These are phyloP conservation scores for Catocala nupta DNA, from an alignment of 2,888 invertebrate genomes.

Conservation along the genomic window DNA sequence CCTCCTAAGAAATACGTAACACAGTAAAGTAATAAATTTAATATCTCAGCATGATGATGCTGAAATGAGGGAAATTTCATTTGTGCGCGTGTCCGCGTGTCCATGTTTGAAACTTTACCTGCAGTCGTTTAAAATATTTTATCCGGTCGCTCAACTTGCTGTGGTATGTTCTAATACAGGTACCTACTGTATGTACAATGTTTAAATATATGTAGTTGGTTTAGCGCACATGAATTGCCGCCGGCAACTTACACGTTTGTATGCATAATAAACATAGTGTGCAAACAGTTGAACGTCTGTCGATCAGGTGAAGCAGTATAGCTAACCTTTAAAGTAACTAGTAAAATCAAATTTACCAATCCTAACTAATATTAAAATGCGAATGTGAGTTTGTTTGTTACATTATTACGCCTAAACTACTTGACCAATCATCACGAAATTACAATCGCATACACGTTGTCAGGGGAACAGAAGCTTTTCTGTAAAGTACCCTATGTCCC, in stretches of 20 bases:
- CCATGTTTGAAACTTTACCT: constrained; percentile 4
- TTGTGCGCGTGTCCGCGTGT: no score
- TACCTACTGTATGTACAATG: background rate
- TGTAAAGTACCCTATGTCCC: no score
- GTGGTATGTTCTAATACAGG: background rate
- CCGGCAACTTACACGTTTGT: background rate
- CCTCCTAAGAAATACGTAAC: no score
- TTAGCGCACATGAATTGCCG: background rate
- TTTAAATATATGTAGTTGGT: background rate
- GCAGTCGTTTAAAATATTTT: background rate
- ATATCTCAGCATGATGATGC: constrained; percentile 13
- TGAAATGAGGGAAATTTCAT: constrained; percentile 14
- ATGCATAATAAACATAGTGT: background rate
- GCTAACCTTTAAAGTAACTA: background rate
- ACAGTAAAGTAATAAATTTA: constrained; percentile 8
- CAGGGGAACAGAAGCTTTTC: no score
- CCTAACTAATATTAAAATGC: no score
- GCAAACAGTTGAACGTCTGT: background rate
- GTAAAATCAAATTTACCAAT: no score
- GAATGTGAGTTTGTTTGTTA: no score
- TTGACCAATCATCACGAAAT: no score
- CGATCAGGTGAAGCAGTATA: background rate
- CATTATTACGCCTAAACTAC: no score
- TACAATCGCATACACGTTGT: no score
- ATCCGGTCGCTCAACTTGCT: background rate